phyloP scores from a whole-genome alignment of 2,113 vertebrate species.

The Tragelaphus buxtoni region DNA sequence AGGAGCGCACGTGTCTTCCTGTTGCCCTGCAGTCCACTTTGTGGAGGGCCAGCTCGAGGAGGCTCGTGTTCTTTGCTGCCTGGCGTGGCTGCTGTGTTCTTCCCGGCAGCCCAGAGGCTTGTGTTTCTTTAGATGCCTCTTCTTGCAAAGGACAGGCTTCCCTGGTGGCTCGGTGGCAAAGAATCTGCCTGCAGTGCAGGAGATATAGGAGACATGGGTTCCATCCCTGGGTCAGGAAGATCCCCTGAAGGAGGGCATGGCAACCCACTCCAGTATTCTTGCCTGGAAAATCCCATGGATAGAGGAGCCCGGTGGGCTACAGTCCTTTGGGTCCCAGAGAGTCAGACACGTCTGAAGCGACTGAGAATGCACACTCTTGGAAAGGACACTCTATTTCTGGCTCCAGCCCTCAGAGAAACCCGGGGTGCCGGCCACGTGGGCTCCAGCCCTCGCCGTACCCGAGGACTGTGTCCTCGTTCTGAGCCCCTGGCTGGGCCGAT shows the following conservation, averaged over 20 bases:
- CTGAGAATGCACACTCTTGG: fast-evolving
- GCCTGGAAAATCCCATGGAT: not conserved
- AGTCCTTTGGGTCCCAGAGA: not conserved
- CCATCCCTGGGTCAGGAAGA: not conserved
- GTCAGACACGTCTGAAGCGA: not conserved
- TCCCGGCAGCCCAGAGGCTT: not conserved
- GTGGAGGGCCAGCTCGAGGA: fast-evolving
- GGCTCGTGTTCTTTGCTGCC: fast-evolving
- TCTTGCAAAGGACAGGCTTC: not conserved
- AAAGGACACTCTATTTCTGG: not conserved
- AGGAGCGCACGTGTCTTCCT: fast-evolving
- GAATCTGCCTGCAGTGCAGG: not conserved
- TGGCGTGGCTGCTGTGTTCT: fast-evolving
- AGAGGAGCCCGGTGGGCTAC: not conserved
- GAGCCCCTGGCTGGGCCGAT: not conserved
- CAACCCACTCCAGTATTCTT: not conserved
- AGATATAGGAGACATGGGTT: not conserved
- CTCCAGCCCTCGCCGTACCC: fast-evolving
- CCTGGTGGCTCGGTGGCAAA: fast-evolving
- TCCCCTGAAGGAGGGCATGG: not conserved
- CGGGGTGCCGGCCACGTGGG: not conserved
- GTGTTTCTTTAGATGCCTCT: fast-evolving
- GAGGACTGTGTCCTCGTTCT: fast-evolving
- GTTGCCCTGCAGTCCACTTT: fast-evolving
- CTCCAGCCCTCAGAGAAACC: not conserved